Conservation (phyloP, 1,140 invertebrate species). For the Brachionus manjavacas region DNA sequence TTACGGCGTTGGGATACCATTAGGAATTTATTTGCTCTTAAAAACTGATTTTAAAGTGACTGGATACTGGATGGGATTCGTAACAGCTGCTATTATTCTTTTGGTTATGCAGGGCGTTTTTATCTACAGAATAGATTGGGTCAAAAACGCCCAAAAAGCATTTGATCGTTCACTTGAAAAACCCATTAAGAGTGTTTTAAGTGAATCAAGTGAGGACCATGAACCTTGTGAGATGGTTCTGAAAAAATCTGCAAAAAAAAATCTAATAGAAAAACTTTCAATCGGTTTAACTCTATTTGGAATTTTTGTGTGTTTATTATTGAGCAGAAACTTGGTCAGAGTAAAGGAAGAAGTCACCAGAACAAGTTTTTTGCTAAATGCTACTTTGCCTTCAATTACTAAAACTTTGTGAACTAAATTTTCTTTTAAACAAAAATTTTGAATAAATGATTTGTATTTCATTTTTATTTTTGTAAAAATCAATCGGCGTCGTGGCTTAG, state of each 20-base stretch:
- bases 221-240: background rate
- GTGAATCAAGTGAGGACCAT: background rate
- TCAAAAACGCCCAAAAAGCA: background rate
- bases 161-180: background rate
- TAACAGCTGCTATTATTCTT: background rate
- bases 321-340: background rate
- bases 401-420: background rate
- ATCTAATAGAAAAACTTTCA: background rate
- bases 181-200: background rate
- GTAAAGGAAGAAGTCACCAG: background rate
- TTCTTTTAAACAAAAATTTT: background rate
- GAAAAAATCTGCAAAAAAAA: background rate
- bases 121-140: slow-evolving; percentile 1
- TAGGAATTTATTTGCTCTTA: slow-evolving; percentile 9
- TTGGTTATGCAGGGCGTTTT: background rate
- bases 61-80: slow-evolving; percentile 17
- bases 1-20: slow-evolving; percentile 25
- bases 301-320: background rate
- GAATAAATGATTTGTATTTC: background rate
- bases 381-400: background rate
- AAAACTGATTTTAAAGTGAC: slow-evolving; percentile 17
- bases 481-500: background rate
- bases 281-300: background rate
- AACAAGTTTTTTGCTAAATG: background rate
- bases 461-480: background rate